A percentile compares a stretch with the other conserved stretches of the same genome.
Conservation (phyloP, 2,888 invertebrate species). For the Chelonus formosanus region DNA sequence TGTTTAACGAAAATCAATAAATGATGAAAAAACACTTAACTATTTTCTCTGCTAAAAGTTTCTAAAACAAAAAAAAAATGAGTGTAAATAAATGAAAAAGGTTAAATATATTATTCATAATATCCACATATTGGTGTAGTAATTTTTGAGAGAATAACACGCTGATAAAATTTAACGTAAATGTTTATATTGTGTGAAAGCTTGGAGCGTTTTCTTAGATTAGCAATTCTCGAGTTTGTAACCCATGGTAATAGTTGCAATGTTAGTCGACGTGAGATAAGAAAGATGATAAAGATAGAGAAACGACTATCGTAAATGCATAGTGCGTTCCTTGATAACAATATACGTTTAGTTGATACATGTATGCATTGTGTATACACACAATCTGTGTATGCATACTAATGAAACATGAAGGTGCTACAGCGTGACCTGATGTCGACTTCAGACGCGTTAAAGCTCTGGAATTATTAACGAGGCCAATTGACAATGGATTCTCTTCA, state of each 20-base stretch:
- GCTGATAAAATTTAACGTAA: neutral
- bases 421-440: constrained; percentile 29
- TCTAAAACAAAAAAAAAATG: too few species aligned
- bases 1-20: too few species aligned
- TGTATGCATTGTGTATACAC: constrained; percentile 20
- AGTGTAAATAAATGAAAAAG: too few species aligned
- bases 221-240: constrained; percentile 22
- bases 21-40: too few species aligned
- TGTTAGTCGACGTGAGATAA: constrained; percentile 11
- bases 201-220: constrained; percentile 17
- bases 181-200: neutral
- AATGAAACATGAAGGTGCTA: constrained; percentile 34
- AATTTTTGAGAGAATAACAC: too few species aligned
- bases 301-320: constrained; percentile 24
- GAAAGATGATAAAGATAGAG: constrained; percentile 5
- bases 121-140: too few species aligned
- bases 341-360: constrained; percentile 19
- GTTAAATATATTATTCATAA: too few species aligned
- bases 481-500: constrained; percentile 36
- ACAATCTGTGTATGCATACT: constrained; percentile 35
- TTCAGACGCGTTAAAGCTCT: constrained; percentile 34
- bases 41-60: too few species aligned
- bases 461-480: constrained; percentile 47
- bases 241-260: constrained; percentile 11
- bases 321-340: constrained; percentile 21